Evolutionary conservation across 2,888 invertebrate genomes (phyloP).

Genomic region (Drosophila siamana): DNA sequence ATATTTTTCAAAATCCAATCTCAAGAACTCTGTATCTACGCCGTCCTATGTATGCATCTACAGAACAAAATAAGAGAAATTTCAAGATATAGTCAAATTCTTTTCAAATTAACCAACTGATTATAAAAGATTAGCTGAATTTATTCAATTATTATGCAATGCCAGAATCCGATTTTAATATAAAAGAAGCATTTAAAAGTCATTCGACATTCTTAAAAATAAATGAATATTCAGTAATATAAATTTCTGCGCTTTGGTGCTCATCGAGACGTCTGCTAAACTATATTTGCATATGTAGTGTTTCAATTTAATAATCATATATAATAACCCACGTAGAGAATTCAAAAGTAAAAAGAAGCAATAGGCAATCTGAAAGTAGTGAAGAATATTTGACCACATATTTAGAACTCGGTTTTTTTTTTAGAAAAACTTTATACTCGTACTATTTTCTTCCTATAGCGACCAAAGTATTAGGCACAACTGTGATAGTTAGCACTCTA

Average conservation of each 20-base stretch:
- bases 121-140: no score
- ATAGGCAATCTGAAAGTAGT: neutral
- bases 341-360: neutral
- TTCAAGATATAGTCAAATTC: neutral
- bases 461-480: conserved; percentile 33
- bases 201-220: no score
- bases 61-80: neutral
- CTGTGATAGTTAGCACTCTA: conserved; percentile 45
- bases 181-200: no score
- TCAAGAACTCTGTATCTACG: neutral
- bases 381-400: neutral
- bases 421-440: neutral
- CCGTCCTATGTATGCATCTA: neutral
- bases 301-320: neutral
- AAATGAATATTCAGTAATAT: no score
- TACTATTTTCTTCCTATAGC: conserved; percentile 2
- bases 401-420: no score
- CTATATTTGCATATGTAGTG: neutral
- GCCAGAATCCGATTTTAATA: no score
- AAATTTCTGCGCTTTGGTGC: no score
- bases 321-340: neutral
- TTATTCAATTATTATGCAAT: no score
- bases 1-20: neutral
- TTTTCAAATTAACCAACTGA: no score
- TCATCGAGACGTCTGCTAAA: no score